Base-by-base conservation (phyloP, 2,888 invertebrate species). In the Calliphora vomitoria region DNA sequence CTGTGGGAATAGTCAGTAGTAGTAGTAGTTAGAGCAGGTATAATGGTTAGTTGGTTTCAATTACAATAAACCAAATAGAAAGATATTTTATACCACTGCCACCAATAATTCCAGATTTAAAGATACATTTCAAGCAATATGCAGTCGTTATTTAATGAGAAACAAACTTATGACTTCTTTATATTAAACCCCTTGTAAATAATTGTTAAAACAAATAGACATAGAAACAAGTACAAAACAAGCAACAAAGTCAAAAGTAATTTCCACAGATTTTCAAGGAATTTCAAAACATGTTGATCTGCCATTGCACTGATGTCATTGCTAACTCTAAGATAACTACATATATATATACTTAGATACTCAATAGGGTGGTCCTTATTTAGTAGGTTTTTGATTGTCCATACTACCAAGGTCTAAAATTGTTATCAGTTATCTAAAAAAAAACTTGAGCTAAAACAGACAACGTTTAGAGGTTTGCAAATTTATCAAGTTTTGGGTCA, bases 221-320 rank as follows among this genome's bases (percentile, higher is more conserved):
- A 75, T 31, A 47, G n/a, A 82, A 55, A 44, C 55, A 10, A 60
- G 20, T 3, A 53, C 2, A 50, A 60, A 62, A 64, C 41, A 69
- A 68, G 60, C 55, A 53, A 81, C 53, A 53, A 74, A 82, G n/a
- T 50, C 53, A 60, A 41, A 82, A 82, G 20, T 74, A 82, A 74
- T 74, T 74, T 68, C 62, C 53, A 62, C 41, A 74, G 82, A 78
- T 86, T 82, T 82, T 53, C 60, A 68, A 6, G 68, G 68, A 79
- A 79, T 68, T 80, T 58, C 31, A 41, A 78, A 82, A 82, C 35
- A 74, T 64, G 55, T 72, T 71, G 72, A 74, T 20, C 50, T 78
- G 62, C 66, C 31, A 25, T 31, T 35, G 35, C 8, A n/a, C 41
- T 41, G 20, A n/a, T 41, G 44, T n/a, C 72, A 25, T 55, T 8